phyloP scores from a whole-genome alignment of 92 coral and sea anemone species.

The Meandrina meandrites region DNA sequence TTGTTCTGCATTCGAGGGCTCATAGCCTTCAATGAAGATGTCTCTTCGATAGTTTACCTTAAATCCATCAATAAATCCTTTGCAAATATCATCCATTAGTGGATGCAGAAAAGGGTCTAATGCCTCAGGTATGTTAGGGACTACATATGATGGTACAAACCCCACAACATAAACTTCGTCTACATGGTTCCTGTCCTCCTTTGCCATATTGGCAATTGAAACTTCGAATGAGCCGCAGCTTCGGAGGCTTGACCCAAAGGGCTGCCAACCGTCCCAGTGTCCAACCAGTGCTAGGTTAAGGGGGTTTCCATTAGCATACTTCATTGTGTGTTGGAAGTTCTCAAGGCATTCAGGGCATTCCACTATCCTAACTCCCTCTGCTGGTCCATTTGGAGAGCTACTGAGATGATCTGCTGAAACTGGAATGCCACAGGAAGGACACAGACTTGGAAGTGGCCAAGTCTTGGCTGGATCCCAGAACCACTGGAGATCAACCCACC shows the following conservation, averaged over 20 bases:
- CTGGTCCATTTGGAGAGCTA: conserved; percentile 42
- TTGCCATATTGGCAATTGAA: conserved; percentile 59
- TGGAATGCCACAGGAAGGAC: conserved; percentile 58
- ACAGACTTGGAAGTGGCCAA: conserved; percentile 66
- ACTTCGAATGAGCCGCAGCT: conserved; percentile 78
- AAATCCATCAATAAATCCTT: conserved; percentile 59
- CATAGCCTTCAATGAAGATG: conserved; percentile 18
- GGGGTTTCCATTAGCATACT: conserved; percentile 61
- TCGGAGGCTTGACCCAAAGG: conserved; percentile 71
- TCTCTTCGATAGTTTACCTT: conserved; percentile 43
- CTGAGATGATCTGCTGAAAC: conserved; percentile 57
- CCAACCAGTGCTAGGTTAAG: conserved; percentile 69
- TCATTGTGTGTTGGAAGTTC: conserved; percentile 51
- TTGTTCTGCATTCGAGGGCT: conserved; percentile 23
- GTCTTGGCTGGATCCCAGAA: conserved; percentile 69
- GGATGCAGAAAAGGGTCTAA: conserved; percentile 68
- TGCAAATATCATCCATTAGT: conserved; percentile 55
- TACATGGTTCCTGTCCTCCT: conserved; percentile 60
- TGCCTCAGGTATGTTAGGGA: conserved; percentile 56
- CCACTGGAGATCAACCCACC: conserved; percentile 75
- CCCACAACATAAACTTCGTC: conserved; percentile 73
- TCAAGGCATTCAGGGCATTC: conserved; percentile 76
- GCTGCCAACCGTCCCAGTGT: conserved; percentile 84
- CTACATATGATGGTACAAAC: conserved; percentile 55
- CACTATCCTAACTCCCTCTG: conserved; percentile 36